Base-by-base conservation (phyloP, 2,888 invertebrate genomes). In the Cotesia congregata region DNA sequence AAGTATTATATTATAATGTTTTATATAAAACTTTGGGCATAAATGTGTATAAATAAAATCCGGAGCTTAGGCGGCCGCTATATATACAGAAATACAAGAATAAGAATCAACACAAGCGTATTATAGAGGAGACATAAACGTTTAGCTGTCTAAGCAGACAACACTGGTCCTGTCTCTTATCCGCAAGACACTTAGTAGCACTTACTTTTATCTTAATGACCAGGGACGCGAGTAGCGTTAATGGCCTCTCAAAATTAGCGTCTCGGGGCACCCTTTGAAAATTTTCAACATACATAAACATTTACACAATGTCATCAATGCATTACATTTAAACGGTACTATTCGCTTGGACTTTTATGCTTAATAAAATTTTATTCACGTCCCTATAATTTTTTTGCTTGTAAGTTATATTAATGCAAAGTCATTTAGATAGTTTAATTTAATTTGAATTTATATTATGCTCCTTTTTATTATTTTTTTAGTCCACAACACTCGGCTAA, bases 201-300 rank as follows among this genome's bases (percentile, higher is more conserved):
- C 89, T 89, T 89, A 89, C 89, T 86, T 85, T 87, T 89, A 89
- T 89, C 89, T 89, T 89, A 89, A 89, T 87, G 88, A 89, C 89
- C 85, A 80, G 85, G 85, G 85, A 86, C 84, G 86, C 85, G 84
- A 85, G 85, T 87, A 87, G 85, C 86, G 87, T 88, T 89, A 89
- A 89, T 89, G 89, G 85, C 85, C 85, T 86, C 85, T 89, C 87
- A 87, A 88, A 89, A 89, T 89, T 89, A 86, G 86, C 85, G 82
- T 73, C 59, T 50, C 40, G 80, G 79, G 81, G 81, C 80, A 80
- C 81, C 83, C 82, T 81, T 77, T 80, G 79, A 78, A 83, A 84
- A 83, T 84, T 84, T 83, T 83, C 74, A 76, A 80, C 77, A 79
- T 73, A 77, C 38, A 30, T 65, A 62, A 30, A 65, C 20, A 65